Evolutionary conservation across 2,888 invertebrate species (phyloP), one percentile per base, ranked within the genome.

Genomic region (Crossocerus cetratus): DNA sequence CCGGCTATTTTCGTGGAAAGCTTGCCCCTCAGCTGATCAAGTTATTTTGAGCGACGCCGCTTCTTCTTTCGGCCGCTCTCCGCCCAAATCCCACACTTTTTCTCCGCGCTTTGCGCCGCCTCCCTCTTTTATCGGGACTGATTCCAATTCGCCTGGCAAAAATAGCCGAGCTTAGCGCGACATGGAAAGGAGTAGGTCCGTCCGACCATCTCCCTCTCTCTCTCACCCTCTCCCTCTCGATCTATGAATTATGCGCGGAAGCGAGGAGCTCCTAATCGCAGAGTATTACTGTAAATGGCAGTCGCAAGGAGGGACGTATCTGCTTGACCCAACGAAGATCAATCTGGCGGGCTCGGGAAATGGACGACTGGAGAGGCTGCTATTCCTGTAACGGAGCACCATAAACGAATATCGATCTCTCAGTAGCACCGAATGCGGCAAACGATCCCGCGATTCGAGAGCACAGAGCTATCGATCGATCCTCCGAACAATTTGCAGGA

Each of bases 401-500:
- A 16, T 20, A 60, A 61, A 65, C 65, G 66, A 82, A 76, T 76
- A 79, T 79, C 72, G 69, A 78, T 76, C 64, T 66, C 74, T 68
- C 70, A 67, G 55, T 71, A 66, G 69, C 65, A 61, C 67, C 65
- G 69, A 69, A 69, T 68, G 67, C 57, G 71, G 78, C 43, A 23
- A 72, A 44, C 61, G 4, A 60, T 63, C 57, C 67, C 62, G 54
- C 56, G 72, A 64, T 65, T 53, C 61, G 22, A 76, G 66, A 57
- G 60, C 66, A 66, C 68, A 65, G 61, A 72, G 65, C 60, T 54
- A 58, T 56, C 66, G 77, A 62, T 62, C 71, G 71, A 21, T 21
- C 64, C 58, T 42, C 73, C 71, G 59, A 66, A 64, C 73, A 81
- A 82, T 82, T 81, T 81, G 83, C 83, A 75, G 82, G 71, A 75